Evolutionary conservation across 2,113 vertebrate species (phyloP), one percentile per base, ranked within the genome.

Genomic region (Megaceryle torquata): DNA sequence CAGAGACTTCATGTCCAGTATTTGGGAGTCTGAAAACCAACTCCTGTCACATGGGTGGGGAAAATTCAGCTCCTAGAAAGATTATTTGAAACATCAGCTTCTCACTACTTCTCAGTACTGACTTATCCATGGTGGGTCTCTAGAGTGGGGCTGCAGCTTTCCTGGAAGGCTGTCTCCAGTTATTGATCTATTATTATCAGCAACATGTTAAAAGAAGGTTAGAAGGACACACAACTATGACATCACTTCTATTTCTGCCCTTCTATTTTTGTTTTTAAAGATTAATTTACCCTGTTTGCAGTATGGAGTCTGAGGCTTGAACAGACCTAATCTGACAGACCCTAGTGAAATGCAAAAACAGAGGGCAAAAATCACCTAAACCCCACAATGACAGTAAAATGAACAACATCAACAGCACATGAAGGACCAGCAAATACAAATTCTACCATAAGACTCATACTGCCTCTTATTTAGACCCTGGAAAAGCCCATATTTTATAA

Each of bases 151-250:
- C 81, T 76, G n/a, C 61, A 82, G 84, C 69, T 82, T 92, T 95
- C 91, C 89, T 89, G 88, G 91, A 96, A 94, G 81, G 65, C 83
- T 79, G 74, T 79, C 65, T 68, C 33, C 53, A 59, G 76, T 63
- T 97, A 96, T 95, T 84, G 91, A 96, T 93, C 86, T 95, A 92
- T 88, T 92, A 89, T 80, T 89, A 77, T 56, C 71, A 88, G 41
- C 53, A 39, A 37, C 86, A 44, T 15, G 24, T n/a, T 82, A 91
- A 48, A 71, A 79, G 69, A 81, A 71, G 69, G 43, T 46, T 90
- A 82, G 75, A 88, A 76, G 63, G 60, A 92, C 19, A 64, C 57
- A 72, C 61, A 82, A 19, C 77, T 54, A 17, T 91, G 84, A 93
- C 54, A 85, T 82, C 3, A 80, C 44, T 85, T 82, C 89, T 77